These are phyloP conservation scores for Arnoldichthys spilopterus DNA, from an alignment of 2,797 vertebrate genomes.

Conservation along the genomic window DNA sequence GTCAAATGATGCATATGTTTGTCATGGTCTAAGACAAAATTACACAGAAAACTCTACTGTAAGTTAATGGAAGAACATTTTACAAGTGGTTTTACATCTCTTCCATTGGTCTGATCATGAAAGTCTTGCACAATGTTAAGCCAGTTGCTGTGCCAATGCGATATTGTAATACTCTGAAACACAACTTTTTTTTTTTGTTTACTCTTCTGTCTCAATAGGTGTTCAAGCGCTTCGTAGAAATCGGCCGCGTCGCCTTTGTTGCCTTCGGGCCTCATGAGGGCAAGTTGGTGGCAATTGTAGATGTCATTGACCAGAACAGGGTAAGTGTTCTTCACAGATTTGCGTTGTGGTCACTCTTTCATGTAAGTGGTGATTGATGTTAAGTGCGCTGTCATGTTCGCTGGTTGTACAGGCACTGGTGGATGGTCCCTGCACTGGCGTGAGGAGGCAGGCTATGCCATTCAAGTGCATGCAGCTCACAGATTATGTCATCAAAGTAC, in stretches of 20 bases:
- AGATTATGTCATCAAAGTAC: constrained; percentile 95
- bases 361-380: too few relatives aligned
- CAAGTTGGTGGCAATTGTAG: constrained; percentile 94
- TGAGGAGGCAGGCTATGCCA: constrained; percentile 93
- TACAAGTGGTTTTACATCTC: too few relatives aligned
- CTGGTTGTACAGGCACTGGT: constrained; percentile 84
- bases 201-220: constrained; percentile 76
- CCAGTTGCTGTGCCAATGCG: too few relatives aligned
- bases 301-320: constrained; percentile 97
- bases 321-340: constrained; percentile 68
- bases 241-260: constrained; percentile 93
- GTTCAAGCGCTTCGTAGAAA: constrained; percentile 95
- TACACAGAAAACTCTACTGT: too few relatives aligned
- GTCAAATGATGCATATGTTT: too few relatives aligned
- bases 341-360: too few relatives aligned
- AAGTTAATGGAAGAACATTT: too few relatives aligned
- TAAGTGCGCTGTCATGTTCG: neutral
- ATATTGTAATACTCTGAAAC: too few relatives aligned
- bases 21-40: too few relatives aligned
- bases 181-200: too few relatives aligned
- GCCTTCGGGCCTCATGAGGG: constrained; percentile 93
- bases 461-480: constrained; percentile 99
- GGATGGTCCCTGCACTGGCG: constrained; percentile 91
- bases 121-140: too few relatives aligned
- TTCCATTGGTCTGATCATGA: too few relatives aligned